Percentiles rank a stretch among this genome's conserved stretches.
These are phyloP conservation scores for Tetranychus cinnabarinus DNA, from an alignment of 1,140 invertebrate species.

Conservation along the genomic window DNA sequence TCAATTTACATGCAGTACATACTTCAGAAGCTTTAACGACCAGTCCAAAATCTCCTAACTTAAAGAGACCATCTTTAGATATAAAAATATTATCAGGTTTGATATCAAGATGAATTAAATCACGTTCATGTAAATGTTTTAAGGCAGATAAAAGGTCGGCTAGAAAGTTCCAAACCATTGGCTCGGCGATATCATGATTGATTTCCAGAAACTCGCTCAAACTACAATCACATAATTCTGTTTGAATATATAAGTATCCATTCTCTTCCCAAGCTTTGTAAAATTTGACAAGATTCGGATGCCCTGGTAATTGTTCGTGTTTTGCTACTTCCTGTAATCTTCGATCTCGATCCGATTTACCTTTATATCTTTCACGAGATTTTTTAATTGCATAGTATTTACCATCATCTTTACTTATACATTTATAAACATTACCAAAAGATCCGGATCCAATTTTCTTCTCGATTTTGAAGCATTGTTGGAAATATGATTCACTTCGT, in stretches of 20 bases:
- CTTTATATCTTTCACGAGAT: slow-evolving; percentile 32
- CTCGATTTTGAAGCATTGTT: slow-evolving; percentile 37
- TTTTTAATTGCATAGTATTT: slow-evolving; percentile 41
- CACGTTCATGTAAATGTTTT: slow-evolving; percentile 36
- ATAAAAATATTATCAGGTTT: slow-evolving; percentile 50
- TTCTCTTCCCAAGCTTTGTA: slow-evolving; percentile 48
- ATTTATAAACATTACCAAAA: slow-evolving; percentile 44
- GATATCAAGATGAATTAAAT: slow-evolving; percentile 46
- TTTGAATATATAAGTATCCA: slow-evolving; percentile 40
- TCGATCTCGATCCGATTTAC: slow-evolving; percentile 31
- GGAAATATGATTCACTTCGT: slow-evolving; percentile 22
- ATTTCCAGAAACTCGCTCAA: slow-evolving; percentile 15
- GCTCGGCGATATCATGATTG: slow-evolving; percentile 27
- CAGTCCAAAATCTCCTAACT: slow-evolving; percentile 48
- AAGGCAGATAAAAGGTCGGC: slow-evolving; percentile 31
- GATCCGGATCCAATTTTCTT: slow-evolving; percentile 40
- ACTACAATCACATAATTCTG: slow-evolving; percentile 38
- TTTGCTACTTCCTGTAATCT: slow-evolving; percentile 41
- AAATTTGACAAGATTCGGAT: slow-evolving; percentile 40
- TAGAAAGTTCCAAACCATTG: slow-evolving; percentile 27
- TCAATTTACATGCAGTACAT: slow-evolving; percentile 7
- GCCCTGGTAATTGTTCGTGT: slow-evolving; percentile 37
- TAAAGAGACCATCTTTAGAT: slow-evolving; percentile 29
- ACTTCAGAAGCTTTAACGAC: slow-evolving; percentile 36
- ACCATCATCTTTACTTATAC: slow-evolving; percentile 35